Evolutionary conservation across 2,888 invertebrate species (phyloP), one percentile per base, ranked within the genome.

Genomic region (Chloroclysta siterata): DNA sequence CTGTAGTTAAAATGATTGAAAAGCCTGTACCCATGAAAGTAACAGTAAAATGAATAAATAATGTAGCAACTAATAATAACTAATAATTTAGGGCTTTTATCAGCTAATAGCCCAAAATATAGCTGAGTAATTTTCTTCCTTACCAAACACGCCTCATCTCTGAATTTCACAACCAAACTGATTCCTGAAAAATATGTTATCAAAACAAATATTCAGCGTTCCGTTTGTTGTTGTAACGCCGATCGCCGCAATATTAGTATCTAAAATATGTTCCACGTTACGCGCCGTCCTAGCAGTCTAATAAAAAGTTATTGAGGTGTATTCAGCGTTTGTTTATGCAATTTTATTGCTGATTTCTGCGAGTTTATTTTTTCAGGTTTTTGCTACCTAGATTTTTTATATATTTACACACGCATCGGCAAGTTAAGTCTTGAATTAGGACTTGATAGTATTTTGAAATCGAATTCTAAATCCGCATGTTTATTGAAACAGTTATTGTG

Each of bases 101-200:
- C 22, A 22, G 22, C 22, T 22, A 22, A 22, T 2, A 22, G 3
- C 1, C 22, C 22, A 22, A 22, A 22, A 22, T 22, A 22, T 22
- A 22, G 22, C 22, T 22, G 22, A 22, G 22, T 22, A 22, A 3
- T 22, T 22, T 33, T 33, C 6, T 33, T 7, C 33, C 1, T 47
- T 6, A 29, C 8, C 10, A 39, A 42, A 42, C 13, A 33, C 36
- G 28, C 13, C 29, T 11, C 14, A 55, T 56, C 51, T 52, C 10
- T 14, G 17, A 46, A 5, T 51, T 61, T 22, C 54, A 51, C 50
- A 51, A 29, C 33, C 65, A n/a, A 17, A 29, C 15, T 29, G 33
- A 29, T 58, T 65, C 54, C 51, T 58, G 65, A 72, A 72, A 72
- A 68, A 67, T 72, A 72, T 70, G 72, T 70, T 72, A 72, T 46